Base-by-base conservation (phyloP, 2,888 invertebrate species). In the Eupsilia transversa region DNA sequence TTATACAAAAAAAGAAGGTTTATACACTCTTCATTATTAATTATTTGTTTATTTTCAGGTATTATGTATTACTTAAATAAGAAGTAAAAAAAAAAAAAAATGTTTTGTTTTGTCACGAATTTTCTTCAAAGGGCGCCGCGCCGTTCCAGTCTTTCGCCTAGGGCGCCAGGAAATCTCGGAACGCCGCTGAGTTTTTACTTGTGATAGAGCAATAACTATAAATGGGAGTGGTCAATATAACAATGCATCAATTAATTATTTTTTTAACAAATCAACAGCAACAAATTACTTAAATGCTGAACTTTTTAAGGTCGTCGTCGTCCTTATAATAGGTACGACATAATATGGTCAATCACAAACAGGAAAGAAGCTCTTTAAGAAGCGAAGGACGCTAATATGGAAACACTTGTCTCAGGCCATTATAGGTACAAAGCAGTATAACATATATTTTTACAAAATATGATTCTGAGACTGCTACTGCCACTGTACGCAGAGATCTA, bases 181-280 rank as follows among this genome's bases (percentile, higher is more conserved):
- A n/a, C n/a, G n/a, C n/a, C n/a, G n/a, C n/a, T n/a, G n/a, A n/a
- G n/a, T n/a, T n/a, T n/a, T 41, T n/a, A 79, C 41, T 72, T 54
- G 35, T 54, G 46, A 80, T 61, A 61, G 46, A 61, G 74, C 38
- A 73, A 73, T 80, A 73, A 76, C 43, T 23, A 33, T 49, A 33
- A 57, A 27, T 69, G 5, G 17, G 12, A 41, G 41, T 14, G 23
- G 33, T 72, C 43, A 49, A n/a, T 59, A 10, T 14, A 33, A 41
- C 12, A 79, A 27, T 57, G 27, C 2, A 49, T 56, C 74, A 33
- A 79, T 70, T 23, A 17, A 46, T n/a, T n/a, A n/a, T n/a, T n/a
- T n/a, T n/a, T n/a, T n/a, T n/a, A n/a, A n/a, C n/a, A n/a, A n/a
- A n/a, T n/a, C 23, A 35, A 43, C 5, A 64, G 20, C 7, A 23